Evolutionary conservation across 2,113 vertebrate species (phyloP).

Genomic region (Sporophila hypoxantha): DNA sequence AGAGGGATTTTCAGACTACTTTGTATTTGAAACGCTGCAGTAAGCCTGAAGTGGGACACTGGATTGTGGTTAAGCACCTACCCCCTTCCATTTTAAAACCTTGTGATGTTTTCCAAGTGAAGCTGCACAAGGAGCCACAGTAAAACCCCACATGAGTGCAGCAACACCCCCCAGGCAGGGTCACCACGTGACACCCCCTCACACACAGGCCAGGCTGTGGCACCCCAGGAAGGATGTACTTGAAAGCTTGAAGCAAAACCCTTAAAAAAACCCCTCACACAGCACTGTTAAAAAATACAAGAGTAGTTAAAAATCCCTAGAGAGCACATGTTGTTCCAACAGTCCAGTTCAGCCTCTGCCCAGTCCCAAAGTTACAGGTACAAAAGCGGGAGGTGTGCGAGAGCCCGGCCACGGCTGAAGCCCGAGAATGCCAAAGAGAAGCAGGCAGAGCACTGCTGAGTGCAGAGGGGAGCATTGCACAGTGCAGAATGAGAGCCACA

Average conservation of each 20-base stretch:
- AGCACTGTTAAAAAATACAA: constrained; percentile 65
- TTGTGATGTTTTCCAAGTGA: not conserved
- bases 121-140: not conserved
- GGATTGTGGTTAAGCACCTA: not conserved
- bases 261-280: not conserved
- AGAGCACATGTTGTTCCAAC: constrained; percentile 24
- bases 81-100: not conserved
- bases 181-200: not conserved
- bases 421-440: not conserved
- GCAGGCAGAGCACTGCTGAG: not conserved
- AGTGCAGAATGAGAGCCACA: constrained; percentile 46
- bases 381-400: constrained; percentile 64
- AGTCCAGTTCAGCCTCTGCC: constrained; percentile 48
- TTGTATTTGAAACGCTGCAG: constrained; percentile 58
- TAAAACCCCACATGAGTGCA: not conserved
- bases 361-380: constrained; percentile 44
- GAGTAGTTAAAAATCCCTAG: constrained; percentile 62
- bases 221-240: not conserved
- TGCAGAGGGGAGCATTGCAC: constrained; percentile 8
- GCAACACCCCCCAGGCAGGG: not conserved
- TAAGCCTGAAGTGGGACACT: not conserved
- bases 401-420: not conserved
- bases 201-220: not conserved
- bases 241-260: not conserved
- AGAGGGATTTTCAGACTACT: constrained; percentile 60